phyloP scores from a whole-genome alignment of 2,888 invertebrate genomes.

The Halictus quadricinctus region DNA sequence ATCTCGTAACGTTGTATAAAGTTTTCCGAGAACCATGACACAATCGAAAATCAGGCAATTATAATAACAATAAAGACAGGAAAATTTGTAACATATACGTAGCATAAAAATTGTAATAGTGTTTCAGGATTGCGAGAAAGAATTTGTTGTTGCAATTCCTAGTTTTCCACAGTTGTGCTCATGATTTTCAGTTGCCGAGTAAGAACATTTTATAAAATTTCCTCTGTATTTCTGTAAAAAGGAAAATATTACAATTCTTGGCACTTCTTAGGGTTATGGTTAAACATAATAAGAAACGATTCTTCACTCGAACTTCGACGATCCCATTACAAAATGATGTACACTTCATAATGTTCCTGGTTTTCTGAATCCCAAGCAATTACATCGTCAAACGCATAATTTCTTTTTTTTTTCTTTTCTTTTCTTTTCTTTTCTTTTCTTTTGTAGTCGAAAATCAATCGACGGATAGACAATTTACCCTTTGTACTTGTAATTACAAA shows the following conservation, averaged over 20 bases:
- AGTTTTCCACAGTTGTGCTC: neutral
- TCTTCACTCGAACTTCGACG: neutral
- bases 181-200: conserved; percentile 14
- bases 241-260: conserved; percentile 21
- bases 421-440: neutral
- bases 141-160: neutral
- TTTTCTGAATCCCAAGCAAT: neutral
- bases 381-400: conserved; percentile 23
- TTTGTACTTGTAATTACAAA: conserved; percentile 13
- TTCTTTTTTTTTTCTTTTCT: neutral
- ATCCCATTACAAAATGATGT: neutral
- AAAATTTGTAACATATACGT: neutral
- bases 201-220: neutral
- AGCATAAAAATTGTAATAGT: neutral
- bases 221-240: neutral
- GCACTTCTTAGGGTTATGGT: conserved; percentile 16
- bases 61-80: neutral
- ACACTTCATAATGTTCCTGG: neutral
- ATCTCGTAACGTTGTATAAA: neutral
- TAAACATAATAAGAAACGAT: conserved; percentile 4
- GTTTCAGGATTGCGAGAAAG: neutral
- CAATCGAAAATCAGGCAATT: neutral
- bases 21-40: conserved; percentile 7
- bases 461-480: conserved; percentile 9
- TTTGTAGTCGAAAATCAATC: neutral